These are phyloP conservation scores for Lampropteryx suffumata DNA, from an alignment of 2,888 invertebrate species.

Conservation along the genomic window DNA sequence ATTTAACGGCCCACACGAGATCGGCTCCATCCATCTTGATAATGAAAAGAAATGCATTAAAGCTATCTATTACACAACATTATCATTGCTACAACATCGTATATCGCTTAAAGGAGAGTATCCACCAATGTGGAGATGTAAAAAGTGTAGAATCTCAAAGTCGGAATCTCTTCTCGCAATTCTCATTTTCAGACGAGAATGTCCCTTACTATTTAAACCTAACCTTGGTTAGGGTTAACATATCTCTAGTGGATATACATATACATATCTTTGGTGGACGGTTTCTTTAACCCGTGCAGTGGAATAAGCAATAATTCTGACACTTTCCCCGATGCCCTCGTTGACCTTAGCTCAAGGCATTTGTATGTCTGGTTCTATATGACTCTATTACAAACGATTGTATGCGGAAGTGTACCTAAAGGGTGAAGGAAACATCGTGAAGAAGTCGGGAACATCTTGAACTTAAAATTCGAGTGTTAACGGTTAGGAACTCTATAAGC, in stretches of 20 bases:
- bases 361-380: slow-evolving; percentile 47
- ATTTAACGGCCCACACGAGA: slow-evolving; percentile 32
- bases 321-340: slow-evolving; percentile 64
- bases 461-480: too few relatives aligned
- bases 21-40: slow-evolving; percentile 46
- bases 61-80: slow-evolving; percentile 29
- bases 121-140: neutral
- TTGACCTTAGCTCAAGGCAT: slow-evolving; percentile 48
- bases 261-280: too few relatives aligned
- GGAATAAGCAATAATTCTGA: slow-evolving; percentile 56
- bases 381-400: slow-evolving; percentile 41
- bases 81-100: slow-evolving; percentile 19
- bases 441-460: too few relatives aligned
- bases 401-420: slow-evolving; percentile 11
- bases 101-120: slow-evolving; percentile 17
- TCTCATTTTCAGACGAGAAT: too few relatives aligned
- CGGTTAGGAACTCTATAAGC: too few relatives aligned
- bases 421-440: too few relatives aligned
- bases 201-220: too few relatives aligned
- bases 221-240: too few relatives aligned
- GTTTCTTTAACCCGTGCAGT: slow-evolving; percentile 29
- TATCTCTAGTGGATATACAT: too few relatives aligned
- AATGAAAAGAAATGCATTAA: slow-evolving; percentile 44
- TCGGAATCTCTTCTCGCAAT: too few relatives aligned
- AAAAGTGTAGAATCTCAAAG: too few relatives aligned